These are phyloP conservation scores for Microchirus variegatus DNA, from an alignment of 2,797 vertebrate species.

Conservation along the genomic window DNA sequence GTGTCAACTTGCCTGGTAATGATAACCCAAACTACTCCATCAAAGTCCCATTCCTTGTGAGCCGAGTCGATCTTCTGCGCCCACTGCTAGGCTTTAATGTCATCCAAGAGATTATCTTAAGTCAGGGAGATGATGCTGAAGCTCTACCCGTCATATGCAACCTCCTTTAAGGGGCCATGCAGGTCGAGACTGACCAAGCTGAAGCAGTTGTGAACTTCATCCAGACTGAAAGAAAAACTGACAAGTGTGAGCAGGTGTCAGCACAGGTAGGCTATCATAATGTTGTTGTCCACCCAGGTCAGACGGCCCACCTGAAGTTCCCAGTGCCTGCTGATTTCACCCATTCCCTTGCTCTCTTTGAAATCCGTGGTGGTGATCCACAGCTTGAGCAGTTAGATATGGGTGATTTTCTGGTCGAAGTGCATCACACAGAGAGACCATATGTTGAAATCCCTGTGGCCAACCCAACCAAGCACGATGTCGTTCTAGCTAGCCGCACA, in stretches of 20 bases:
- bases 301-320: slow-evolving; percentile 9
- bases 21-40: neutral
- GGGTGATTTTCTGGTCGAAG: slow-evolving; percentile 17
- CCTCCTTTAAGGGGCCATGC: no score
- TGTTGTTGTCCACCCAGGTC: neutral
- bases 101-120: no score
- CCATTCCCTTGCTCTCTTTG: slow-evolving; percentile 4
- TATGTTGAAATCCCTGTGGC: slow-evolving; percentile 13
- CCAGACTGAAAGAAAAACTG: no score
- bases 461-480: slow-evolving; percentile 9
- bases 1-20: neutral
- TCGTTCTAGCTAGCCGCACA: neutral
- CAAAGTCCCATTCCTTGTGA: neutral
- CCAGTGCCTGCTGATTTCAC: slow-evolving; percentile 14
- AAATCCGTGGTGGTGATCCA: slow-evolving; percentile 7
- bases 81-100: no score
- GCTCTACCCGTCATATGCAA: no score
- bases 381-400: slow-evolving; percentile 20
- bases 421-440: slow-evolving; percentile 8
- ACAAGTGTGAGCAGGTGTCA: no score
- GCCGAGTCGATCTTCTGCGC: no score
- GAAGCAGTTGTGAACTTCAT: no score
- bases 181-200: no score
- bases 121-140: no score
- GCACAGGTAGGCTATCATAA: no score